A percentile compares a stretch with the other conserved stretches of the same genome.
phyloP scores from a whole-genome alignment of 2,888 invertebrate genomes.

The Drosophila anomalipes region DNA sequence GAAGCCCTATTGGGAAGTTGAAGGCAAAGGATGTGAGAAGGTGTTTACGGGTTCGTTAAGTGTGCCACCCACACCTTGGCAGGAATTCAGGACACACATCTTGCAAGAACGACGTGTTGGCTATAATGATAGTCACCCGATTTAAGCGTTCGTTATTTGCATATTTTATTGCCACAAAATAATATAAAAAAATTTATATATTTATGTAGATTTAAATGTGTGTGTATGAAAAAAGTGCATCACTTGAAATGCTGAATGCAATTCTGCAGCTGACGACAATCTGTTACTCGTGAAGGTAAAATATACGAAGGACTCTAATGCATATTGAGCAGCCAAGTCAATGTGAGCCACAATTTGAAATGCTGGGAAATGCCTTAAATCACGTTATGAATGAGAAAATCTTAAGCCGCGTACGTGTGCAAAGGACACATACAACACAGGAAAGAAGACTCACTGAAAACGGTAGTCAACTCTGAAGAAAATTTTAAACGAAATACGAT shows the following conservation, averaged over 20 bases:
- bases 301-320: conserved; percentile 39
- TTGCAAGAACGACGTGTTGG: conserved; percentile 13
- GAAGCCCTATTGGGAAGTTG: neutral
- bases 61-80: conserved; percentile 25
- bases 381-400: conserved; percentile 75
- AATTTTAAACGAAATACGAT: conserved; percentile 72
- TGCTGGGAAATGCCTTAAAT: conserved; percentile 44
- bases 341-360: conserved; percentile 44
- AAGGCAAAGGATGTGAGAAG: conserved; percentile 35
- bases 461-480: conserved; percentile 47
- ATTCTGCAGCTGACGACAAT: conserved; percentile 59
- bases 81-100: conserved; percentile 23
- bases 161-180: conserved; percentile 35
- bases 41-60: conserved; percentile 70
- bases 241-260: conserved; percentile 76
- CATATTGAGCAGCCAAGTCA: conserved; percentile 62
- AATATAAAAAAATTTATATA: neutral
- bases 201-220: neutral
- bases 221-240: conserved; percentile 53
- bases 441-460: conserved; percentile 19
- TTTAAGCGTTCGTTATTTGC: conserved; percentile 36
- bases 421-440: conserved; percentile 50
- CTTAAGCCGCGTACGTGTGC: conserved; percentile 75
- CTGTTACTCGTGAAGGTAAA: conserved; percentile 63
- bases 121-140: conserved; percentile 33